phyloP scores from a whole-genome alignment of 1,140 invertebrate genomes.

The Atta texana region DNA sequence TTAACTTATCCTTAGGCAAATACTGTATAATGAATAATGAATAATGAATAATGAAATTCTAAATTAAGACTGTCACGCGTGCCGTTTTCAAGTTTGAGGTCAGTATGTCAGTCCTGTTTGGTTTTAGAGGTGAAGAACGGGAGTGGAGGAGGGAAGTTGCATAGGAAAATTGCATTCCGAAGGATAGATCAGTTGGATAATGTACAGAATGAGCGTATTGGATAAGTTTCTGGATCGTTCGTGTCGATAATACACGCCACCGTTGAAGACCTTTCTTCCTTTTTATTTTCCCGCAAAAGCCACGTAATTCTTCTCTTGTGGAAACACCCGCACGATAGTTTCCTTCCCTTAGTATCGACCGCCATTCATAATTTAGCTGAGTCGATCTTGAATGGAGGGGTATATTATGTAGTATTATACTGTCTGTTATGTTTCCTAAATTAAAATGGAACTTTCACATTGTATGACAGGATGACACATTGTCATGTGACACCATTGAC shows the following conservation, averaged over 20 bases:
- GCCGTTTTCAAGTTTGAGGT: constrained; percentile 25
- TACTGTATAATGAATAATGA: background rate
- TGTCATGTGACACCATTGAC: background rate
- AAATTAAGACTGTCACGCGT: background rate
- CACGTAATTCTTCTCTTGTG: constrained; percentile 55
- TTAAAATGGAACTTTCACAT: constrained; percentile 72
- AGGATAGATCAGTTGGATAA: constrained; percentile 54
- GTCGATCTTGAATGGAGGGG: constrained; percentile 82
- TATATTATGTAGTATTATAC: constrained; percentile 71
- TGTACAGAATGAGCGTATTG: constrained; percentile 6
- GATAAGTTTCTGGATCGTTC: constrained; percentile 12
- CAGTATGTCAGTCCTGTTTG: constrained; percentile 33
- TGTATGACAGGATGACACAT: background rate
- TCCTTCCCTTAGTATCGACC: constrained; percentile 79
- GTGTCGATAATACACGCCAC: constrained; percentile 35
- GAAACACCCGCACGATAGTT: constrained; percentile 54
- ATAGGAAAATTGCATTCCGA: constrained; percentile 46
- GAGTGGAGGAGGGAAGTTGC: background rate
- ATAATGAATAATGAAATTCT: no score
- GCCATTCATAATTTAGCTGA: constrained; percentile 84
- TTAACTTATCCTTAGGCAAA: background rate
- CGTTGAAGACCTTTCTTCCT: constrained; percentile 8
- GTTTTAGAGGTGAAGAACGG: background rate
- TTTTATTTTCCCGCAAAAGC: constrained; percentile 50
- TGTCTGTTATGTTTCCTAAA: constrained; percentile 71